phyloP scores from a whole-genome alignment of 2,888 invertebrate species.

The Protophormia terraenovae region DNA sequence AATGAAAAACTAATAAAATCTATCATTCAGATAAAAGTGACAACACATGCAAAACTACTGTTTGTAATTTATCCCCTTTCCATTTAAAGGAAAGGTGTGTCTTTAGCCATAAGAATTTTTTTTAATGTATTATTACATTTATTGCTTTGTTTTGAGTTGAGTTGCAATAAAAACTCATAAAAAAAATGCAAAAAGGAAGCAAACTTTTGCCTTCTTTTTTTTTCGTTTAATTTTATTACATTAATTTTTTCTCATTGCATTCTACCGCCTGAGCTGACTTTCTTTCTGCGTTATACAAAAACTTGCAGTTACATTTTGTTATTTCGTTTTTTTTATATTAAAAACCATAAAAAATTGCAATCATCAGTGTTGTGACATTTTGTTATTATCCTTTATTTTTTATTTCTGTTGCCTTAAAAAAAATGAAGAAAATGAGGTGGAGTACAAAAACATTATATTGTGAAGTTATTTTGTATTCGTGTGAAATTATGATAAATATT shows the following conservation, averaged over 20 bases:
- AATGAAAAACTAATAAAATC: constrained; percentile 67
- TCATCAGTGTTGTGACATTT: constrained; percentile 68
- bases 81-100: constrained; percentile 58
- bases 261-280: background rate
- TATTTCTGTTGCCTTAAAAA: background rate
- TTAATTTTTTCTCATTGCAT: constrained; percentile 48
- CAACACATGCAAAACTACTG: constrained; percentile 63
- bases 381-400: constrained; percentile 59
- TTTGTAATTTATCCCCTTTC: background rate
- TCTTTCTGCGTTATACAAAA: background rate
- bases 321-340: constrained; percentile 34
- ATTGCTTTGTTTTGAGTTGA: constrained; percentile 62
- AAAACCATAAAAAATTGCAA: constrained; percentile 68
- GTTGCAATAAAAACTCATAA: constrained; percentile 60
- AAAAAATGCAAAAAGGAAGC: constrained; percentile 33
- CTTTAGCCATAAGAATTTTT: constrained; percentile 31
- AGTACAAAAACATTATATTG: constrained; percentile 14
- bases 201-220: constrained; percentile 52
- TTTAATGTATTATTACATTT: constrained; percentile 65
- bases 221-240: constrained; percentile 63
- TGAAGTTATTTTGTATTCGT: constrained; percentile 67
- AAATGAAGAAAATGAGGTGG: background rate
- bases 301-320: constrained; percentile 48
- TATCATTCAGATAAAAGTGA: constrained; percentile 61
- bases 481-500: constrained; percentile 71